Evolutionary conservation across 53 echinoderm and acorn worm species (phyloP).

Genomic region (Holothuria leucospilota): DNA sequence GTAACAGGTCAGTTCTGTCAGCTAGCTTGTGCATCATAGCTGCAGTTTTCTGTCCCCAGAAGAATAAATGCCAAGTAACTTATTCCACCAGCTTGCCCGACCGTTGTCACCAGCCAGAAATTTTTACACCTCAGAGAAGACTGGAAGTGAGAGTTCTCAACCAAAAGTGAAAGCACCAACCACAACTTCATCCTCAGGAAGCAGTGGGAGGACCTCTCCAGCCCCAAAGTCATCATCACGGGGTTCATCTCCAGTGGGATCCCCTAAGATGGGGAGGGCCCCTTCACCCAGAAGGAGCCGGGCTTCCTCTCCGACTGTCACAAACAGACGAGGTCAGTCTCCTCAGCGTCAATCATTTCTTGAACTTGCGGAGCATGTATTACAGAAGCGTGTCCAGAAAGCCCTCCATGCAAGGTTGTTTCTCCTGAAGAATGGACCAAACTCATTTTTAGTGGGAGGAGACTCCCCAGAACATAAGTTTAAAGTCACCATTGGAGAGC

Average conservation of each 20-base stretch:
- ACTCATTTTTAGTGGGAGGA: slow-evolving; percentile 96
- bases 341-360: slow-evolving; percentile 77
- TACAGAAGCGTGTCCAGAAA: slow-evolving; percentile 93
- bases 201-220: slow-evolving; percentile 35
- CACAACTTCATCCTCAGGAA: slow-evolving; percentile 9
- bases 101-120: slow-evolving; percentile 33
- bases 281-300: slow-evolving; percentile 21
- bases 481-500: slow-evolving; percentile 94
- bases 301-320: slow-evolving; percentile 65
- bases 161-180: background rate
- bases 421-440: slow-evolving; percentile 94
- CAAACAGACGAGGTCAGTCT: slow-evolving; percentile 75
- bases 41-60: too few species aligned
- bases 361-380: slow-evolving; percentile 79
- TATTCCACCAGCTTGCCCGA: slow-evolving; percentile 17
- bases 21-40: too few species aligned
- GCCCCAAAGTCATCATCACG: slow-evolving; percentile 22
- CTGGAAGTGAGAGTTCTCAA: slow-evolving; percentile 15
- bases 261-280: slow-evolving; percentile 42
- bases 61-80: too few species aligned
- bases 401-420: slow-evolving; percentile 89
- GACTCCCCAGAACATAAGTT: slow-evolving; percentile 95
- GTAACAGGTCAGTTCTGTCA: too few species aligned
- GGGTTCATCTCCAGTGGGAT: slow-evolving; percentile 50
- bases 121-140: slow-evolving; percentile 21